Base-by-base conservation (phyloP, 2,113 vertebrate species). In the Phasianus colchicus region DNA sequence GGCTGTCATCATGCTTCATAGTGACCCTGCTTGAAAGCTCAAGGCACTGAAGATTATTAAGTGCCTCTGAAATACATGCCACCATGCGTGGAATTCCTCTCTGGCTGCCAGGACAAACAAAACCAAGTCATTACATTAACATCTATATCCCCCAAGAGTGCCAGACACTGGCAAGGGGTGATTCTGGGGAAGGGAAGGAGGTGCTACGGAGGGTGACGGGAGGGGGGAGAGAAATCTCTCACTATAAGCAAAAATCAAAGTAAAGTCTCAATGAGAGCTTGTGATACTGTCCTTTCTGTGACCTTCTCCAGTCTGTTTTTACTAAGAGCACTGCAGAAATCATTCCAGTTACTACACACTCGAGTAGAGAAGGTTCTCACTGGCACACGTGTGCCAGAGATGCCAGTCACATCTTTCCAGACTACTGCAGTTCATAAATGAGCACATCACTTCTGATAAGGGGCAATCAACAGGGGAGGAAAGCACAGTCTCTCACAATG, bases 91-190 rank as follows among this genome's bases (percentile, higher is more conserved):
- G 87, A 83, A 81, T 86, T 86, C 89, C 72, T 83, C 36, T 40
- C 34, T 71, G 84, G 50, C 67, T 81, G 89, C 89, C 91, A 93
- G 77, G 54, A 81, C 42, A 94, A 91, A 89, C 67, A 91, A 85
- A 87, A 10, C n/a, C 52, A 78, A 89, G 64, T 32, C 50, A 91
- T 67, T 85, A 74, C 50, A 54, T 76, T 77, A 89, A 88, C 54
- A 91, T 95, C 82, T 74, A 22, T 65, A 88, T 42, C 20, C 6
- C 13, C 32, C 60, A 66, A 19, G 27, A 78, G 64, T n/a, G 36
- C 38, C 40, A 66, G 36, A 47, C 36, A 9, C 16, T 60, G 54
- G 87, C 85, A 92, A 93, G 70, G 71, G 45, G 50, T 13, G 69
- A 72, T 86, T n/a, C 42, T 84, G 13, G 25, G 40, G 50, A 75